Evolutionary conservation across 2,888 invertebrate genomes (phyloP).

Genomic region (Ptychoptera contaminata): DNA sequence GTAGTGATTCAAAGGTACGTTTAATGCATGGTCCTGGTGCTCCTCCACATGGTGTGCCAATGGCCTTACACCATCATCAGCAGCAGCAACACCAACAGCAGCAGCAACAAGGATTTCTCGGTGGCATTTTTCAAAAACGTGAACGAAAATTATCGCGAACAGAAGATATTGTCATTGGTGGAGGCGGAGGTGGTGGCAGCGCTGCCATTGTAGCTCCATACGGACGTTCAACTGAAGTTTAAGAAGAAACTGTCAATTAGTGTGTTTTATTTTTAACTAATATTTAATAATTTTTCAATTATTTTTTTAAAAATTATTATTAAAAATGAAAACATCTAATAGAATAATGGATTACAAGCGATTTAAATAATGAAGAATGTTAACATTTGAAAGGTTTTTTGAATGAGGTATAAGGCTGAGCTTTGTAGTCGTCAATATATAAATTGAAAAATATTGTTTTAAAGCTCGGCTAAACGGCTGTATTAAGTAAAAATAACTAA

Average conservation of each 20-base stretch:
- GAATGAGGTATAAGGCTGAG: too few species aligned
- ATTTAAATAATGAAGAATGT: too few species aligned
- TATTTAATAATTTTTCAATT: too few species aligned
- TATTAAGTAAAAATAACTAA: too few species aligned
- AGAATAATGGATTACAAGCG: too few species aligned
- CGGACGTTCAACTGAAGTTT: constrained; percentile 29
- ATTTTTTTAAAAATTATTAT: too few species aligned
- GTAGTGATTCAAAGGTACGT: constrained; percentile 22
- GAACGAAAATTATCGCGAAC: constrained; percentile 39
- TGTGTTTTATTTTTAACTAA: too few species aligned
- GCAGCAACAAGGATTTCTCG: constrained; percentile 34
- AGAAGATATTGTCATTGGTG: constrained; percentile 26
- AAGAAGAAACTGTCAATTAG: constrained; percentile 12
- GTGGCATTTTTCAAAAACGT: constrained; percentile 28
- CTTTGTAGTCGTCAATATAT: too few species aligned
- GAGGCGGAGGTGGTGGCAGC: constrained; percentile 15
- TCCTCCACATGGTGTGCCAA: not conserved
- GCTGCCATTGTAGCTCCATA: constrained; percentile 21
- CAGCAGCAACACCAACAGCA: constrained; percentile 27
- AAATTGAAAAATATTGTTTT: too few species aligned
- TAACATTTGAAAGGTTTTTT: too few species aligned
- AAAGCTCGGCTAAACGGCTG: too few species aligned
- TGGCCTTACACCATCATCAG: constrained; percentile 13
- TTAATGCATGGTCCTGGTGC: constrained; percentile 1
- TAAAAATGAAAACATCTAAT: too few species aligned